phyloP scores from a whole-genome alignment of 1,140 invertebrate species.

The Hermetia illucens region DNA sequence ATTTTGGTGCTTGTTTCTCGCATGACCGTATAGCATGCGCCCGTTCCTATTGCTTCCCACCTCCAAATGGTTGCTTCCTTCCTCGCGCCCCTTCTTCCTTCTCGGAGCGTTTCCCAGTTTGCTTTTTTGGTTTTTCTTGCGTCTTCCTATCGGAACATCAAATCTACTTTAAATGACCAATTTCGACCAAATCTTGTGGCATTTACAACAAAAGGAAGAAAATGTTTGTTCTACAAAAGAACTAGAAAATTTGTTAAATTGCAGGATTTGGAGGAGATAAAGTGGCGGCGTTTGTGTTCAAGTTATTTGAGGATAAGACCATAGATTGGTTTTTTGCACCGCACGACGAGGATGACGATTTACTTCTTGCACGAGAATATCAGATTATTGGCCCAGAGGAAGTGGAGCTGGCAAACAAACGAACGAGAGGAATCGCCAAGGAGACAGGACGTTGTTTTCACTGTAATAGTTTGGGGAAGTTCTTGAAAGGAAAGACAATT shows the following conservation, averaged over 20 bases:
- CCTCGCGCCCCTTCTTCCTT: neutral
- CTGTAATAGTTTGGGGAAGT: no score
- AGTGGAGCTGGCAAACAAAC: no score
- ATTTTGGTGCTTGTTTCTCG: no score
- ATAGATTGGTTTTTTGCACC: conserved; percentile 1
- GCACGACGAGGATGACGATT: no score
- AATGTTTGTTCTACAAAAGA: conserved; percentile 1
- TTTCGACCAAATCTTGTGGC: conserved; percentile 3
- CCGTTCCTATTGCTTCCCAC: no score
- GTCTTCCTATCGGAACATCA: conserved; percentile 3
- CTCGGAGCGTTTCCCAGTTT: neutral
- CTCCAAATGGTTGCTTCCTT: no score
- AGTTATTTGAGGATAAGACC: conserved; percentile 2
- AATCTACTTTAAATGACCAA: conserved; percentile 6
- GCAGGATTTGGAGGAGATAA: conserved; percentile 4
- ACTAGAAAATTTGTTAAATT: conserved; percentile 5
- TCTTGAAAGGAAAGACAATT: no score
- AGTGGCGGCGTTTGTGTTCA: neutral
- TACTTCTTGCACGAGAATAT: no score
- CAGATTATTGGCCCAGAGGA: no score
- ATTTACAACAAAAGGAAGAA: conserved; percentile 2
- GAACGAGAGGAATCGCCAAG: no score
- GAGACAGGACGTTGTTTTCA: no score
- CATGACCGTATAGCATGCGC: no score
- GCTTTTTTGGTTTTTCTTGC: neutral